Evolutionary conservation across 2,113 vertebrate species (phyloP).

Genomic region (Bufo bufo): DNA sequence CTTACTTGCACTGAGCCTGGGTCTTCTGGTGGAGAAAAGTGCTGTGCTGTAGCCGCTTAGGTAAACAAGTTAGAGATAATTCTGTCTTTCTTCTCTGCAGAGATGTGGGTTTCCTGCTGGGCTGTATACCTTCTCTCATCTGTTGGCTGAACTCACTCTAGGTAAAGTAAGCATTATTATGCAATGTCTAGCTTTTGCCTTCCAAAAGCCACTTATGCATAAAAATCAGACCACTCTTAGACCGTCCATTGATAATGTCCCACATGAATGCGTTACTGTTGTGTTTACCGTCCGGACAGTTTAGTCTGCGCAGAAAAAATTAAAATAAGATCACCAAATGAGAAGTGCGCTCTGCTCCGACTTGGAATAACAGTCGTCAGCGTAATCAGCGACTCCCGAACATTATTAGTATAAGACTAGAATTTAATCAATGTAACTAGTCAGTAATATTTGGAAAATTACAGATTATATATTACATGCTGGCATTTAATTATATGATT

Average conservation of each 20-base stretch:
- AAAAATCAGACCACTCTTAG: conserved; percentile 50
- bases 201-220: conserved; percentile 51
- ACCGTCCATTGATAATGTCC: conserved; percentile 42
- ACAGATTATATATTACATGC: conserved; percentile 29
- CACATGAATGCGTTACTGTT: conserved; percentile 28
- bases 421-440: conserved; percentile 38
- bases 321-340: conserved; percentile 36
- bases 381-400: conserved; percentile 18
- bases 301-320: conserved; percentile 31
- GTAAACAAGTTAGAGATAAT: conserved; percentile 49
- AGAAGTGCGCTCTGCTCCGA: not conserved
- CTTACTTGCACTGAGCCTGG: conserved; percentile 30
- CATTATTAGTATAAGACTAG: conserved; percentile 20
- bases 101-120: conserved; percentile 49
- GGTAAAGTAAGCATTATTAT: conserved; percentile 57
- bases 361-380: conserved; percentile 14
- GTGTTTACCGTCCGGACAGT: conserved; percentile 29
- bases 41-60: conserved; percentile 31
- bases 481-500: conserved; percentile 5
- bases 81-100: conserved; percentile 42
- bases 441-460: conserved; percentile 31
- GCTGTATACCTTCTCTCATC: conserved; percentile 49
- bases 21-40: conserved; percentile 26
- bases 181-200: conserved; percentile 45
- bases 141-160: conserved; percentile 45